Evolutionary conservation across 2,888 invertebrate species (phyloP), one percentile per base, ranked within the genome.

Genomic region (Dicroscelio sp.): DNA sequence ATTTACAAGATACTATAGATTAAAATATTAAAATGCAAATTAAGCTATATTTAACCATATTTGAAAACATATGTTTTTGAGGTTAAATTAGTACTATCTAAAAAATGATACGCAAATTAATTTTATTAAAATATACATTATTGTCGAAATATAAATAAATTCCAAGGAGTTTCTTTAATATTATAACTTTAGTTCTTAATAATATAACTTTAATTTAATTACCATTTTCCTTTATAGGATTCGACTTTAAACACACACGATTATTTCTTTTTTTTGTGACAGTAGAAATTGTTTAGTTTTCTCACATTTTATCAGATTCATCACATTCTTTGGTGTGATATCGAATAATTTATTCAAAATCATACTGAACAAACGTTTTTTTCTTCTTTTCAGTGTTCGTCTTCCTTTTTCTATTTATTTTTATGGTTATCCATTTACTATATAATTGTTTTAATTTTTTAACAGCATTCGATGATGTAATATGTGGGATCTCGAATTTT

Each of bases 331-430:
- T 2, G 76, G 76, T 14, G 76, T 76, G 25, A 76, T 14, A 38
- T 76, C 60, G n/a, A 76, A 60, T 23, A 76, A 60, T 35, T 23
- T 17, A 20, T 76, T n/a, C 35, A 76, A 38, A 35, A 30, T 76
- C 1, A 3, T 60, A 14, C 25, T 20, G n/a, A 76, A 76, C 55
- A 60, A n/a, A 25, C 38, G 76, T 35, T 4, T 76, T 30, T 14
- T 76, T 58, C 27, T 76, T 33, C 5, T 2, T 27, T 1, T 60
- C 27, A 20, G 6, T 35, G 27, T 4, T 3, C 17, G 35, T 31
- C 3, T 75, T 55, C 48, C n/a, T 76, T 30, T 60, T 76, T 60
- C 14, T 76, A 76, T 30, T 76, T 60, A 27, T 76, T 38, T 76
- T 58, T 17, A 76, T 33, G 5, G 35, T 38, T 6, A 27, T 43